Evolutionary conservation across 2,888 invertebrate species (phyloP).

Genomic region (Glaucopsyche alexis): DNA sequence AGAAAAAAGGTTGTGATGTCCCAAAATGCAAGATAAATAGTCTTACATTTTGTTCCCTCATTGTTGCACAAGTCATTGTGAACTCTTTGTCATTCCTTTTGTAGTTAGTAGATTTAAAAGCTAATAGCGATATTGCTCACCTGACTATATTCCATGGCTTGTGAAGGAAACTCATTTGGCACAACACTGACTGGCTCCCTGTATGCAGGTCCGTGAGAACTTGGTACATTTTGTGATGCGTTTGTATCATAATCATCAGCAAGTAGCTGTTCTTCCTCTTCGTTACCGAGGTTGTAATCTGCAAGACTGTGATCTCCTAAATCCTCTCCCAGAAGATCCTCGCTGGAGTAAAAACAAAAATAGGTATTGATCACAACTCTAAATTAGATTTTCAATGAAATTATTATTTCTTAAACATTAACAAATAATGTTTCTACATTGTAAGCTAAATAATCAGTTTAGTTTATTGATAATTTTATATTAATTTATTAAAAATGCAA

Average conservation of each 20-base stretch:
- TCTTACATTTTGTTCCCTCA: too few species aligned
- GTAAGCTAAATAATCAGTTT: background rate
- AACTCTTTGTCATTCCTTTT: too few species aligned
- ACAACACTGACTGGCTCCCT: constrained; percentile 51
- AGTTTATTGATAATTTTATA: background rate
- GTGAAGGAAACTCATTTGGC: constrained; percentile 54
- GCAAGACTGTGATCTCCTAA: constrained; percentile 73
- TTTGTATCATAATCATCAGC: constrained; percentile 70
- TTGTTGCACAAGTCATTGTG: too few species aligned
- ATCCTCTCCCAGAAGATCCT: constrained; percentile 74
- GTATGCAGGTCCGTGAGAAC: constrained; percentile 51
- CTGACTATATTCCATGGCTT: constrained; percentile 55
- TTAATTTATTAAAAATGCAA: constrained; percentile 30
- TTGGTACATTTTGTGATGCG: constrained; percentile 65
- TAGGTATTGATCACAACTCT: constrained; percentile 28
- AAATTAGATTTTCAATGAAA: background rate
- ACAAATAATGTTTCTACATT: background rate
- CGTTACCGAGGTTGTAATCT: constrained; percentile 75
- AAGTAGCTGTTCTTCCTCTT: constrained; percentile 72
- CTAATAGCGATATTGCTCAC: constrained; percentile 42
- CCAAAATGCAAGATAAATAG: too few species aligned
- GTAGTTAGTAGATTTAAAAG: too few species aligned
- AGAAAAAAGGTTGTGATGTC: too few species aligned
- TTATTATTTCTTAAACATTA: background rate
- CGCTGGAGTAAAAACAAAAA: constrained; percentile 55